Base-by-base conservation (phyloP, 2,888 invertebrate species). In the Tubulanus polymorphus region DNA sequence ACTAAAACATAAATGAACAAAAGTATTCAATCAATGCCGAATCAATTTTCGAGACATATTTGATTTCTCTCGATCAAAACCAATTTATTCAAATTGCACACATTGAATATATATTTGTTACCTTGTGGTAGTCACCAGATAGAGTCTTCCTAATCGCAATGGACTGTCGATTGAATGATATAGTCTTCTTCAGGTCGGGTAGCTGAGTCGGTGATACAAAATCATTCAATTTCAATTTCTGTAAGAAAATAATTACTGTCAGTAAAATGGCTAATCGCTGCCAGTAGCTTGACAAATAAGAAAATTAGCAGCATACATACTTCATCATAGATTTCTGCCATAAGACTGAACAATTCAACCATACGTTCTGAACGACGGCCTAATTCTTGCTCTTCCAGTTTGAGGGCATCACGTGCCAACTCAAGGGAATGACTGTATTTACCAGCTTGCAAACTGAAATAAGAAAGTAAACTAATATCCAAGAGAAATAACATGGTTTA, bases 311-410 rank as follows among this genome's bases (percentile, higher is more conserved):
- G 18, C 3, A 3, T 25, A 49, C 51, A 53, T 49, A 75, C 76
- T 70, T 75, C 75, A 66, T 76, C 76, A 63, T 75, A 75, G 26
- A 76, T 75, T 57, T 75, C 74, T 12, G 75, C 70, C 73, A 76
- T 75, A 2, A 75, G 67, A 10, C 73, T 70, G 61, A 70, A 74
- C n/a, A 76, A 62, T 54, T 75, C 76, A 30, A 74, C 76, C 74
- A 76, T 73, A 47, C 73, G 62, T 54, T 76, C 74, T 20, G 71
- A 64, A 47, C 75, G 57, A 12, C 72, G 73, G 8, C 75, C 76
- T 28, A 75, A 65, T 52, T 76, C 75, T 48, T 71, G 71, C 59
- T 75, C 75, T 56, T 76, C 76, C 47, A 74, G 72, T 56, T 76
- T 75, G 63, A 75, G 64, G 2, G 75, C 73, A n/a, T 71, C 71